These are phyloP conservation scores for Amaurobius ferox DNA, from an alignment of 2,888 invertebrate species.

Conservation along the genomic window DNA sequence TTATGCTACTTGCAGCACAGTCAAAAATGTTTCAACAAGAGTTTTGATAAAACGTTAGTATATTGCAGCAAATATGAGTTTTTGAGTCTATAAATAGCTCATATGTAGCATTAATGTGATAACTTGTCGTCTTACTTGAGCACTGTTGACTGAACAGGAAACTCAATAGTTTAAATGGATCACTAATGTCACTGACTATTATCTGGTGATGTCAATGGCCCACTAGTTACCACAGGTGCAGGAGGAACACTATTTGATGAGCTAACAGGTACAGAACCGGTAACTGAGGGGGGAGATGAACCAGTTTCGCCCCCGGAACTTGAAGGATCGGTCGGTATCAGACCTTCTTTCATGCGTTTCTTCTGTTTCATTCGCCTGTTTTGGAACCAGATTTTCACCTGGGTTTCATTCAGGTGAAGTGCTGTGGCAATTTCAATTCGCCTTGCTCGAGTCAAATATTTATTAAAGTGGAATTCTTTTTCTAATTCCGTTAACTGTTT, in stretches of 20 bases:
- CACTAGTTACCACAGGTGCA: conserved; percentile 29
- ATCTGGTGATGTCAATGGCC: conserved; percentile 55
- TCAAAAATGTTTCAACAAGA: background rate
- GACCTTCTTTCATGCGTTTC: conserved; percentile 95
- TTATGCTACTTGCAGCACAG: background rate
- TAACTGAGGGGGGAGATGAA: conserved; percentile 47
- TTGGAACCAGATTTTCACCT: conserved; percentile 94
- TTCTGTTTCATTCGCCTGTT: conserved; percentile 99
- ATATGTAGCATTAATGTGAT: background rate
- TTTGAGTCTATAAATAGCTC: conserved; percentile 12
- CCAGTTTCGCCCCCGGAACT: conserved; percentile 59
- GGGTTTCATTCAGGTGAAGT: conserved; percentile 96
- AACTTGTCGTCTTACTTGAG: conserved; percentile 34
- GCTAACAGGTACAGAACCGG: conserved; percentile 36
- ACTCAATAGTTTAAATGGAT: conserved; percentile 12
- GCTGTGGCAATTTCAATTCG: conserved; percentile 98
- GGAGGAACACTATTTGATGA: conserved; percentile 59
- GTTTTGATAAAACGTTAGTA: background rate
- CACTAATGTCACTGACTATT: conserved; percentile 45
- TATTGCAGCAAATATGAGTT: background rate
- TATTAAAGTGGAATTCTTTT: conserved; percentile 99
- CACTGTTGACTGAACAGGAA: conserved; percentile 33
- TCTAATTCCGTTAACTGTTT: conserved; percentile 99
- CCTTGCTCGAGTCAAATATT: conserved; percentile 96
- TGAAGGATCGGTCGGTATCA: conserved; percentile 81